Base-by-base conservation (phyloP, 2,888 invertebrate genomes). In the Scotopteryx bipunctaria region DNA sequence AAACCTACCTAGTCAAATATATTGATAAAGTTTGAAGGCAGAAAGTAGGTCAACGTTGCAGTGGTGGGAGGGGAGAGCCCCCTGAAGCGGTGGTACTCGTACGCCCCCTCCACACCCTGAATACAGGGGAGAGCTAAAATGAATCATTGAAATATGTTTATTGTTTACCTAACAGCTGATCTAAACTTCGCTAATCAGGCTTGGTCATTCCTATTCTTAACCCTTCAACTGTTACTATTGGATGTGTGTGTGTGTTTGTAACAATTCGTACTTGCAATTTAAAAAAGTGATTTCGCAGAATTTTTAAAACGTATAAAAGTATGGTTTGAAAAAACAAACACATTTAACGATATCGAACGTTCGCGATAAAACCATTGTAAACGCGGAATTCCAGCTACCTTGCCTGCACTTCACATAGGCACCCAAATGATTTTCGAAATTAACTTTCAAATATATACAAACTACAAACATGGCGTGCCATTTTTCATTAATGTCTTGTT, bases 11-110 rank as follows among this genome's bases (percentile, higher is more conserved):
- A 50, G 21, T 23, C 48, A 54, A 47, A 54, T 47, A 53, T 27
- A 38, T 56, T 51, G 57, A 57, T 62, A 52, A 53, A 55, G 33
- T 59, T 56, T 69, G 73, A 67, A 70, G 58, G 69, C 69, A 65
- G 73, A 72, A 88, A 83, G 65, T 88, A 71, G 88, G 88, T 87
- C 86, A 89, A 71, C 82, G 78, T 83, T 87, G 87, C 88, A 87
- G 72, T 65, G 70, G 67, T 68, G 80, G 79, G 71, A 60, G 66
- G 69, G 67, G 76, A 57, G 63, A 61, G 71, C 75, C 76, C 69
- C 67, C 72, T 64, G 66, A 61, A 69, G 67, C 65, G 57, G 63
- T 58, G 59, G 54, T 58, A 16, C 62, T 61, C 66, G 54, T 58
- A 16, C 62, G 61, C 66, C 61, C 63, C 50, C 63, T 48, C 69